Base-by-base conservation (phyloP, 2,888 invertebrate species). In the Ormyrus nitidulus region DNA sequence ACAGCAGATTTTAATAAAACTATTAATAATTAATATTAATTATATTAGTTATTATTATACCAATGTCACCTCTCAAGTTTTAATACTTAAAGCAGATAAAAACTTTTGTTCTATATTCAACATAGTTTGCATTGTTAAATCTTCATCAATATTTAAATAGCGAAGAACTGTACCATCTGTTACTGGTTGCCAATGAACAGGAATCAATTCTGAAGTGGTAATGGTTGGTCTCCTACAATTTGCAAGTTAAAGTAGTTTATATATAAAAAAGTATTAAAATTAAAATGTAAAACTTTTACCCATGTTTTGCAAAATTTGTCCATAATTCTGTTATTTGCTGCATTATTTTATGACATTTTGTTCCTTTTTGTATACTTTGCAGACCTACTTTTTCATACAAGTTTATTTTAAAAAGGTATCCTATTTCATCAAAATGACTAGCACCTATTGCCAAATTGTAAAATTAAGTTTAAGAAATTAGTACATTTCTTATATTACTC, bases 301-400 rank as follows among this genome's bases (percentile, higher is more conserved):
- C 89, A 5, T 88, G 88, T 81, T 87, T 90, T 0, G 90, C 89
- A 51, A 90, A 90, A 75, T 89, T 83, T 0, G 87, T 88, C 89
- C 89, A 90, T 86, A 90, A 84, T 82, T 87, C 84, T 0, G 86
- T 87, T 48, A 90, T 78, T n/a, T 81, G 81, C 54, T 88, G 82
- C 68, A 85, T 85, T 3, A 89, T 53, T 64, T 66, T 82, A 48
- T 85, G 81, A 5, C 84, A 84, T 2, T 73, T 79, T 0, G 83
- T 44, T 6, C 70, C 70, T 58, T 70, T 65, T 49, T 54, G 10
- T 46, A 77, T 44, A 51, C 44, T 34, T n/a, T 49, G n/a, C 5
- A 77, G 2, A 8, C 56, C 56, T n/a, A 65, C 5, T 51, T 34
- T 6, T n/a, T 71, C 70, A 5, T 44, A 64, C 5, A 61, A 5